Conservation (phyloP, 2,113 vertebrate species). For the Carassius auratus region DNA sequence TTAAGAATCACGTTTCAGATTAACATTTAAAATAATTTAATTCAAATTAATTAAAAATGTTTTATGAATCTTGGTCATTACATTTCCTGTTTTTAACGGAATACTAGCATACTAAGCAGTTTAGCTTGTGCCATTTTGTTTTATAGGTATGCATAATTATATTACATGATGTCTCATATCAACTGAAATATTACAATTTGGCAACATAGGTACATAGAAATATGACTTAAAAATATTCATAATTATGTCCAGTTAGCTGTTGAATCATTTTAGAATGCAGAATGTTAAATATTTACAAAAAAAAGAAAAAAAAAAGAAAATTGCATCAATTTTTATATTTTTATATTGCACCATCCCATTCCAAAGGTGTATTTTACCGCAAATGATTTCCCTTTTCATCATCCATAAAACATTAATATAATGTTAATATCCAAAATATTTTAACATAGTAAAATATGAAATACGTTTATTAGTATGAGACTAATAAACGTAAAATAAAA, state of each 20-base stretch:
- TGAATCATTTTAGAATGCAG: neutral
- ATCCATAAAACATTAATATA: neutral
- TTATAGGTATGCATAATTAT: neutral
- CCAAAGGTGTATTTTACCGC: neutral
- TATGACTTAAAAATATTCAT: neutral
- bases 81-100: neutral
- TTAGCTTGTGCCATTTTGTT: no score
- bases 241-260: neutral
- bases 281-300: no score
- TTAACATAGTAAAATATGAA: neutral
- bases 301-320: neutral
- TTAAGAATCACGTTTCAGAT: neutral
- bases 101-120: no score
- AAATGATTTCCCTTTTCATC: neutral
- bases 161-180: neutral
- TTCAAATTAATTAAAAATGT: neutral
- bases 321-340: neutral
- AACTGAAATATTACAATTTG: neutral
- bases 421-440: neutral
- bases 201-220: neutral
- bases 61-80: no score
- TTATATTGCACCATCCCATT: neutral
- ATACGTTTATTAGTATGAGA: no score
- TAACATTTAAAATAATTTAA: neutral
- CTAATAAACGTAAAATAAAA: no score